Base-by-base conservation (phyloP, 2,888 invertebrate species). In the Conistra vaccinii region DNA sequence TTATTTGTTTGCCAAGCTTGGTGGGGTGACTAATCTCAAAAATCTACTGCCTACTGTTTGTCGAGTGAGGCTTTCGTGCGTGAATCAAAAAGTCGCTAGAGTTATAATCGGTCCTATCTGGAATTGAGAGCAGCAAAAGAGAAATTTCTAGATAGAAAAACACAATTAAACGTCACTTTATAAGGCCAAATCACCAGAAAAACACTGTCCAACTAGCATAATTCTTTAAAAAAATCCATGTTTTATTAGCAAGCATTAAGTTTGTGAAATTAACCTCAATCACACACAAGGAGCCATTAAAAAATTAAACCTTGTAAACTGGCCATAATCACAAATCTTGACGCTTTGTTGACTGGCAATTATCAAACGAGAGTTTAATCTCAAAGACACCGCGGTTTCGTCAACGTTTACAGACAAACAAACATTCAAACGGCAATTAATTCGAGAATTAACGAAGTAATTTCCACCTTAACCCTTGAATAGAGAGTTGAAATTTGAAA, bases 351-450 rank as follows among this genome's bases (percentile, higher is more conserved):
- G 92, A 92, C 94, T 92, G 87, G 91, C 91, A 93, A 94, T 95
- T 94, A 95, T 95, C 92, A 94, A 95, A 93, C 88, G 89, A 90
- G 90, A 91, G 90, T 92, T 93, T 95, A 95, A 95, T 95, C 94
- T 94, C 94, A 95, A 96, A 96, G 94, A 91, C 88, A 91, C 95
- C 95, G 95, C 90, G 89, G 92, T 94, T 94, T 93, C 93, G 93
- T 93, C 94, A 94, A 90, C 92, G 91, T 93, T 93, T 91, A 91
- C 91, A 89, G 87, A 88, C 90, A 87, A 79, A 87, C 91, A 90
- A 90, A 89, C 81, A 88, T 85, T 82, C 85, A 83, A 82, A 88
- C 81, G 79, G 71, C 78, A 70, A 73, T 66, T 85, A 57, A 85
- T 78, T 73, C 53, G 4, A 78, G 65, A 63, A n/a, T 53, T 63